A percentile compares a stretch with the other conserved stretches of the same genome.
Evolutionary conservation across 1,140 invertebrate genomes (phyloP).

Genomic region (Neodiprion lecontei): DNA sequence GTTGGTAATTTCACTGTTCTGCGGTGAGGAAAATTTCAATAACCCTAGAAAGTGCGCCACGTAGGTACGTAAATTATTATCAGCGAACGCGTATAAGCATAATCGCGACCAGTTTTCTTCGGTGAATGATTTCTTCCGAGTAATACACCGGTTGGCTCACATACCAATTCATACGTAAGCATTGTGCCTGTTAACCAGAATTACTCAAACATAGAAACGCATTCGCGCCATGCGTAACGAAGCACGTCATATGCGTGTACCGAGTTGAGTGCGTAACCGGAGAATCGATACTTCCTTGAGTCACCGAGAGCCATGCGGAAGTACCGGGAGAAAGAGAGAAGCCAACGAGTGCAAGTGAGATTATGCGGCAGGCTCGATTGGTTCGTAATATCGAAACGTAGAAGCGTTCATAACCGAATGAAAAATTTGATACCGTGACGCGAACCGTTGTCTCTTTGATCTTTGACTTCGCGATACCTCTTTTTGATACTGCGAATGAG

Average conservation of each 20-base stretch:
- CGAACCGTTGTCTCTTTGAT: no score
- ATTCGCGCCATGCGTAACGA: neutral
- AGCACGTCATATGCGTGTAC: neutral
- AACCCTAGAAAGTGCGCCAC: neutral
- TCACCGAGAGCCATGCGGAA: neutral
- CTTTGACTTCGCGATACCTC: no score
- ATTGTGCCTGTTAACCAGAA: no score
- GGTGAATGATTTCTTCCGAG: neutral
- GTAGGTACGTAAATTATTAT: neutral
- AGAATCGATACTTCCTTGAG: conserved; percentile 2
- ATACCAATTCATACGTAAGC: no score
- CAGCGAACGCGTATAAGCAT: neutral
- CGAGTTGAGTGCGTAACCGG: neutral
- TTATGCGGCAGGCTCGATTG: no score
- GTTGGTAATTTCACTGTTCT: no score
- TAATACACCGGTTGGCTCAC: neutral
- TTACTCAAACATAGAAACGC: neutral
- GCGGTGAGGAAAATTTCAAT: no score
- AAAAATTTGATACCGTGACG: no score
- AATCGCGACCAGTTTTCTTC: neutral
- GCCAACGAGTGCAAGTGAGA: no score
- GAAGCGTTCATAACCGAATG: no score
- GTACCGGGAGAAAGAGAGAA: neutral
- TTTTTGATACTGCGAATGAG: no score
- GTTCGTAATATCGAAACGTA: no score